Conservation (phyloP, 1,140 invertebrate species). For the Cotesia chilonis region DNA sequence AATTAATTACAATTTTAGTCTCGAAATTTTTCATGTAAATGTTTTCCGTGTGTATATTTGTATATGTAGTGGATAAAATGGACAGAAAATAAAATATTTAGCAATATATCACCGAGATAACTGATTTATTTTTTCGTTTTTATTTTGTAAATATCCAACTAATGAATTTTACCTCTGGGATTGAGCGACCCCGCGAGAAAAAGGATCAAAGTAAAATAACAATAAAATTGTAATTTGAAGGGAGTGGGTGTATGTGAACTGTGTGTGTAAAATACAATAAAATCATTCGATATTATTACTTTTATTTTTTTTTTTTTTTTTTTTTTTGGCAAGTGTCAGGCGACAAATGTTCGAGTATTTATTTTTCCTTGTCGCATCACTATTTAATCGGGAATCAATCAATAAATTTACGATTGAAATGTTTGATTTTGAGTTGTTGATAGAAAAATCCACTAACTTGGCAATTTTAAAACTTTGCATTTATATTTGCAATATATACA, state of each 20-base stretch:
- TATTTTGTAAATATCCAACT: no score
- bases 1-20: no score
- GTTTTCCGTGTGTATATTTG: no score
- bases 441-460: slow-evolving; percentile 13
- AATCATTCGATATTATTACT: no score
- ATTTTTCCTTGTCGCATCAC: neutral
- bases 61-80: no score
- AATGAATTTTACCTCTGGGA: neutral
- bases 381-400: slow-evolving; percentile 23
- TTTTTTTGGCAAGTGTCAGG: neutral
- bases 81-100: no score
- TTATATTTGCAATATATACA: neutral
- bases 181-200: neutral
- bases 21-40: no score
- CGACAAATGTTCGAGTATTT: no score
- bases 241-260: neutral
- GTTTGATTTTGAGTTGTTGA: slow-evolving; percentile 15
- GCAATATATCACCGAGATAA: no score
- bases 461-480: neutral
- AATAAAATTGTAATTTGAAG: neutral
- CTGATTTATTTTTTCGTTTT: slow-evolving; percentile 7
- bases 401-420: slow-evolving; percentile 19
- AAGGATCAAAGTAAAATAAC: neutral
- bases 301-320: no score
- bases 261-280: no score